Evolutionary conservation across 2,113 vertebrate species (phyloP), one percentile per base, ranked within the genome.

Genomic region (Elephantulus edwardii): DNA sequence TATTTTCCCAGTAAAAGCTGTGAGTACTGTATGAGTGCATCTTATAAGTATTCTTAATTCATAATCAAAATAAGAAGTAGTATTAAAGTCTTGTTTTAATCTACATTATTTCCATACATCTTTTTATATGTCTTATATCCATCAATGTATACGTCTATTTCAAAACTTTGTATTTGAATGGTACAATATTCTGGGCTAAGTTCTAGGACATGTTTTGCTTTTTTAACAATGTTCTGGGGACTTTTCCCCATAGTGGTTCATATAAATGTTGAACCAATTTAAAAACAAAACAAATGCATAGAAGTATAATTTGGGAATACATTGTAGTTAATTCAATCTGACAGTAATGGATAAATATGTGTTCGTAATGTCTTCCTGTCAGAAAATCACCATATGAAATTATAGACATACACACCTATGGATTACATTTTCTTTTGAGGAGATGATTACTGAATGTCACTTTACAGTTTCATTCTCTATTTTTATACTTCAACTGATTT

Each of bases 401-500:
- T 19, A 38, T 4, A 64, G 8, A 38, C 24, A 75, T 8, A 33
- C 26, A 54, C 2, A 80, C 46, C 28, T 68, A 28, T 11, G 17
- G n/a, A 64, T 44, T 86, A 13, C 4, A 80, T 48, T 76, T 58
- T 58, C 19, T 46, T 48, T 81, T 78, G 50, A 52, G 33, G 4
- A 80, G 14, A 83, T 71, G 8, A 74, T 78, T 35, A 83, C 16
- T 56, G 20, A 78, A 44, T 83, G 52, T 48, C 38, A 75, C 50
- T 88, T 83, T 56, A 83, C 7, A 35, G 6, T 83, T 46, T 56
- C 26, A 86, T 86, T 87, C 78, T 42, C 19, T 22, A 91, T 16
- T 80, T 84, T 92, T 77, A 33, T 84, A 48, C 24, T 84, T 54
- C 52, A 85, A n/a, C 3, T 88, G 52, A 89, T 79, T 75, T 78